Evolutionary conservation across 2,113 vertebrate genomes (phyloP).

Genomic region (Catharus minimus): DNA sequence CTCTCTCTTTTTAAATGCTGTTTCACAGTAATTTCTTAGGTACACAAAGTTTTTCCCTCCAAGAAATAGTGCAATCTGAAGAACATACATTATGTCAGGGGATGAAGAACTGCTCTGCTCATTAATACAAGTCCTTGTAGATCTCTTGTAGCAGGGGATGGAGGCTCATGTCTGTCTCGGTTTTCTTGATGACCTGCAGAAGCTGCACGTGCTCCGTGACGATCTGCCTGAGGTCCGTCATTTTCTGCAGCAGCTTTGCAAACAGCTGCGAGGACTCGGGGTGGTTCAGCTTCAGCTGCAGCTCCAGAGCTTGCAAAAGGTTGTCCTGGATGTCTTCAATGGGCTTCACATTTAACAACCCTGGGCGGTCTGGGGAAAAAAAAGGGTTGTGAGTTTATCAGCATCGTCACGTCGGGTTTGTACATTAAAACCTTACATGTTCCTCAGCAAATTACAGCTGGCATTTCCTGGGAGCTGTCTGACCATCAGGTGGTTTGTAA

Average conservation of each 20-base stretch:
- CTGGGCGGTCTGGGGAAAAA: slow-evolving; percentile 85
- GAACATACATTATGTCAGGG: slow-evolving; percentile 60
- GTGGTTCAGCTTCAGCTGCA: slow-evolving; percentile 95
- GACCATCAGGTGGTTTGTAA: not conserved
- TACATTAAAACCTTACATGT: rapidly evolving
- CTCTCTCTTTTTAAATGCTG: slow-evolving; percentile 74
- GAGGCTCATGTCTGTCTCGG: slow-evolving; percentile 91
- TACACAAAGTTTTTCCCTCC: slow-evolving; percentile 74
- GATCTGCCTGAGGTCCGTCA: slow-evolving; percentile 98
- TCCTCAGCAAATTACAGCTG: not conserved
- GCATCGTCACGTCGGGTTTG: rapidly evolving
- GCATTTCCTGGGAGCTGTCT: not conserved
- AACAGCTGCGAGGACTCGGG: slow-evolving; percentile 95
- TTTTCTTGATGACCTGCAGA: slow-evolving; percentile 93
- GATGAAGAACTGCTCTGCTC: not conserved
- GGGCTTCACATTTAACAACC: slow-evolving; percentile 94
- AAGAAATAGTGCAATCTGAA: slow-evolving; percentile 80
- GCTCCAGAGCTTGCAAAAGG: slow-evolving; percentile 91
- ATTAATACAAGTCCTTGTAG: slow-evolving; percentile 96
- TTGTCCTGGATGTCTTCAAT: slow-evolving; percentile 97
- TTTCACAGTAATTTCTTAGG: slow-evolving; percentile 83
- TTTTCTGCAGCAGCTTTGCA: slow-evolving; percentile 97
- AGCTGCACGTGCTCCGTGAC: slow-evolving; percentile 95
- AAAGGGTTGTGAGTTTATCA: too few relatives aligned
- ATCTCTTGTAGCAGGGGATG: slow-evolving; percentile 98